A percentile compares a stretch with the other conserved stretches of the same genome.
phyloP scores from a whole-genome alignment of 2,797 vertebrate genomes.

The Crenuchus spilurus region DNA sequence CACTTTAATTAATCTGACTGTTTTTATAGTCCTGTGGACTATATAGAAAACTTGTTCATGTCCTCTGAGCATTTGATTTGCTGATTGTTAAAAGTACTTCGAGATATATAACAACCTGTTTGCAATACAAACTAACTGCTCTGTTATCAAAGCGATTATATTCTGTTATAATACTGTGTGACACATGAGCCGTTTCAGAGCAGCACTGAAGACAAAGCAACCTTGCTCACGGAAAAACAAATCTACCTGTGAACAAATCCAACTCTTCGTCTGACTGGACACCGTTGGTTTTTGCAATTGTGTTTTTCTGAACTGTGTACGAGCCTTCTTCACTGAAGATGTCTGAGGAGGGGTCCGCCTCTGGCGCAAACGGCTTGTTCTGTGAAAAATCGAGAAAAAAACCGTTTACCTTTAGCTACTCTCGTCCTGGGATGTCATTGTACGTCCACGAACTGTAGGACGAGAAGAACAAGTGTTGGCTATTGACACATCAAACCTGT shows the following conservation, averaged over 20 bases:
- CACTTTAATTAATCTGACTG: too few species aligned
- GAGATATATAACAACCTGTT: too few species aligned
- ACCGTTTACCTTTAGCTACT: too few species aligned
- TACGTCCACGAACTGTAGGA: neutral
- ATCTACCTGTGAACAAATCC: slow-evolving; percentile 90
- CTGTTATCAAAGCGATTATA: too few species aligned
- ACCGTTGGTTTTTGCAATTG: slow-evolving; percentile 79
- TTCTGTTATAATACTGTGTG: too few species aligned
- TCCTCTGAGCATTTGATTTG: too few species aligned
- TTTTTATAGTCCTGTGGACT: too few species aligned
- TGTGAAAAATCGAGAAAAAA: slow-evolving; percentile 32
- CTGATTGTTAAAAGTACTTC: too few species aligned
- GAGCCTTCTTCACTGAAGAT: slow-evolving; percentile 70
- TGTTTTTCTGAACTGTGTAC: slow-evolving; percentile 33
- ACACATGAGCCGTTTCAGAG: too few species aligned
- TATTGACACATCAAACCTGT: neutral
- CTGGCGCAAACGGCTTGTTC: slow-evolving; percentile 66
- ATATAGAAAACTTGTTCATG: too few species aligned
- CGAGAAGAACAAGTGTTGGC: neutral
- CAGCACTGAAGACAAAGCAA: neutral
- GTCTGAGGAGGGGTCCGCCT: slow-evolving; percentile 59
- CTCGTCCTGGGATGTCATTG: too few species aligned
- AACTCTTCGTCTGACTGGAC: slow-evolving; percentile 85
- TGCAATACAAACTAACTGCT: too few species aligned
- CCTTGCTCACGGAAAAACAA: neutral